Percentiles rank a stretch among this genome's conserved stretches.
phyloP scores from a whole-genome alignment of 2,113 vertebrate genomes.

The Ceyx melanurus region DNA sequence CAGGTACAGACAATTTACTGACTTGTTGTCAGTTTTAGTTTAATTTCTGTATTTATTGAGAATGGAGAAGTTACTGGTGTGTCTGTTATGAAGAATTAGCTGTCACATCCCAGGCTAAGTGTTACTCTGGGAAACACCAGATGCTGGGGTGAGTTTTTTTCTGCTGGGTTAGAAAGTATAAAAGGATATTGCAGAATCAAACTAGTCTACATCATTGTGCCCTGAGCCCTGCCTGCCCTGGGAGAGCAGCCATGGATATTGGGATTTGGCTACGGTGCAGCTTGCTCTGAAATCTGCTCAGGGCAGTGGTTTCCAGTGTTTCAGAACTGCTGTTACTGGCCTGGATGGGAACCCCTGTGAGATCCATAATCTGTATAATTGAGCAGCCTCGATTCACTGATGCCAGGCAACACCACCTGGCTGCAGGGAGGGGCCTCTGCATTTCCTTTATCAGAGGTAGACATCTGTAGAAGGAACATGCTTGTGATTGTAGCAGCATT shows the following conservation, averaged over 20 bases:
- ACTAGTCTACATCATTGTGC: not conserved
- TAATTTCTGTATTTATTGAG: constrained; percentile 16
- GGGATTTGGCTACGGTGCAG: not conserved
- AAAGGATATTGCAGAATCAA: not conserved
- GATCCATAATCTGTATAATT: not conserved
- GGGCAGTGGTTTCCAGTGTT: not conserved
- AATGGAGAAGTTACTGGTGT: not conserved
- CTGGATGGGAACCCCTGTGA: not conserved
- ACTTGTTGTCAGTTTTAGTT: constrained; percentile 1
- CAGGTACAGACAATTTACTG: not conserved
- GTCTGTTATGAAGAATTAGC: not conserved
- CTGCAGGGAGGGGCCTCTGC: not conserved
- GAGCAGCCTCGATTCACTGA: not conserved
- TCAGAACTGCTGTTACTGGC: not conserved
- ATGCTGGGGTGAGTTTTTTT: not conserved
- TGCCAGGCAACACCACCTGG: not conserved
- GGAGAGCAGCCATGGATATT: not conserved
- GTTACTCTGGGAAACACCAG: not conserved
- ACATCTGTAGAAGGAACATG: not conserved
- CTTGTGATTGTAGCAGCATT: not conserved
- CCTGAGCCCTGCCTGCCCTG: not conserved
- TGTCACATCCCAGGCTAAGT: not conserved
- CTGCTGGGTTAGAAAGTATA: not conserved
- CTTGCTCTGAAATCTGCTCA: not conserved
- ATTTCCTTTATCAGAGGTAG: not conserved